Base-by-base conservation (phyloP, 2,797 vertebrate species). In the Diplodus puntazzo region DNA sequence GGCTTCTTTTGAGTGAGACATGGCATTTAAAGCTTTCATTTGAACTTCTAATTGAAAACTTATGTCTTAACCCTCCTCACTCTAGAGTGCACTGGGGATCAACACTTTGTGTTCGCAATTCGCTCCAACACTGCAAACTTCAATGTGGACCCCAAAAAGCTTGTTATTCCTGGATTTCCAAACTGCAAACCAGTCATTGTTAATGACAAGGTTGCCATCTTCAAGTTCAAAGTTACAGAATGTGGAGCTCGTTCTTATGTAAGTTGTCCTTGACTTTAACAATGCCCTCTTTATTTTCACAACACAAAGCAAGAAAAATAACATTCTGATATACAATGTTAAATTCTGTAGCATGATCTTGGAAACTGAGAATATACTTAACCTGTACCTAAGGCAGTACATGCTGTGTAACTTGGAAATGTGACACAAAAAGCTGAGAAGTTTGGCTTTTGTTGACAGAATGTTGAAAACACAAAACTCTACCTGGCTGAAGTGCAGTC, bases 401-500 rank as follows among this genome's bases (percentile, higher is more conserved):
- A 39, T 34, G 3, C 7, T 34, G 14, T 53, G 20, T n/a, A 52
- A 46, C 23, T 1, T 43, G 63, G 3, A 34, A 12, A 49, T 14
- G 1, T 45, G 9, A 50, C 0, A 1, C 1, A 0, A 46, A 16
- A 6, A 8, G 2, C 48, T 61, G 13, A 48, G 11, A 17, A 12
- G 3, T 7, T 12, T 21, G 0, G 34, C 12, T 45, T 55, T 50
- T 68, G 14, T 71, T 43, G 0, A 61, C 77, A 95, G 95, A 68
- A 57, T 0, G 65, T 95, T 69, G 94, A 91, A 2, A 67, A 86
- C 0, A 91, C 86, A 0, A 81, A 59, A 0, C 43, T 95, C 58
- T 94, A 91, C 79, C 45, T 95, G 77, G 93, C 91, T 73, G 94
- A 95, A 75, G 91, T 96, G 23, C 91, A 92, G 43, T 84, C 81